phyloP scores from a whole-genome alignment of 2,113 vertebrate species.

The Sceloporus undulatus region DNA sequence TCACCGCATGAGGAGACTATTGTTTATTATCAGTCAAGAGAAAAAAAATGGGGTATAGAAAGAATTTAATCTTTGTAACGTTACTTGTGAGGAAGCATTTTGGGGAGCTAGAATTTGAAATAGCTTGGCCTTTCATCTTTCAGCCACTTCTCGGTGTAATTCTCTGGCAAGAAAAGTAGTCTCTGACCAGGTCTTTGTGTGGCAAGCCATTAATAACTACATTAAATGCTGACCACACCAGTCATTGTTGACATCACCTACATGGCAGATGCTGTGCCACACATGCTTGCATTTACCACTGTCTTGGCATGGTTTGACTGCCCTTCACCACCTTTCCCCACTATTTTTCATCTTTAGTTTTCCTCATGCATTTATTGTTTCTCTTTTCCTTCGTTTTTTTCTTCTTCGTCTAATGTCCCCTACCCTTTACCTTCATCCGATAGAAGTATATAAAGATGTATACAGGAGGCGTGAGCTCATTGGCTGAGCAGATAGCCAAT shows the following conservation, averaged over 20 bases:
- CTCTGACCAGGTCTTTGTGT: background rate
- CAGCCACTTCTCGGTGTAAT: background rate
- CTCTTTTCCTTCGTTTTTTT: slow-evolving; percentile 60
- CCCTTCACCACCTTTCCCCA: slow-evolving; percentile 68
- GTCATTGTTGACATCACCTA: slow-evolving; percentile 35
- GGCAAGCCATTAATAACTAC: background rate
- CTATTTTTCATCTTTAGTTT: slow-evolving; percentile 64
- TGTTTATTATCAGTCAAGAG: background rate
- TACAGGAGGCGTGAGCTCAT: slow-evolving; percentile 94
- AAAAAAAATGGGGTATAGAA: background rate
- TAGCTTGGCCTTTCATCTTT: background rate
- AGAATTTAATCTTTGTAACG: background rate
- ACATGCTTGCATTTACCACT: slow-evolving; percentile 69
- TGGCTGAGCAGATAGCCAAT: slow-evolving; percentile 97
- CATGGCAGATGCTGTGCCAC: slow-evolving; percentile 64
- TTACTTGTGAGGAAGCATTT: background rate
- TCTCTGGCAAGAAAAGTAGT: background rate
- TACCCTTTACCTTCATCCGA: slow-evolving; percentile 67
- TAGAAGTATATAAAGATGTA: slow-evolving; percentile 97
- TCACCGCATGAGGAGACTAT: background rate
- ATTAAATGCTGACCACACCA: slow-evolving; percentile 28
- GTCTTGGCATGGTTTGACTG: slow-evolving; percentile 79
- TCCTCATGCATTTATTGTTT: slow-evolving; percentile 57
- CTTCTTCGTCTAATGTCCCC: slow-evolving; percentile 37
- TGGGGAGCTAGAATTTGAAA: background rate